These are phyloP conservation scores for Synanthedon formicaeformis DNA, from an alignment of 2,888 invertebrate genomes.

Conservation along the genomic window DNA sequence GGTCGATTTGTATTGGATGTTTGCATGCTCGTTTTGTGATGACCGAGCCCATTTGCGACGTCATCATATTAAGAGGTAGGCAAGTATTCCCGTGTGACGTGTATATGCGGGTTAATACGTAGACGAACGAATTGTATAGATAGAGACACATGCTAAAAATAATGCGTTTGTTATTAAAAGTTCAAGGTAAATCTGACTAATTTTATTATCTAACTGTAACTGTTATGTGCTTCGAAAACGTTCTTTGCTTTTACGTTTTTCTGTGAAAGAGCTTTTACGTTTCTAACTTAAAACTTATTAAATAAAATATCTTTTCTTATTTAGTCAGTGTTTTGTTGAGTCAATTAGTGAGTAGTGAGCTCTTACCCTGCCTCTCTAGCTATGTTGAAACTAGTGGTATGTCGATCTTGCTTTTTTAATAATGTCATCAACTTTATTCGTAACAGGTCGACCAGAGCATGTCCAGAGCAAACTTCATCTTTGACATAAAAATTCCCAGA, in stretches of 20 bases:
- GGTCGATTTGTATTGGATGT: not conserved
- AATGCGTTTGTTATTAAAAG: too few relatives aligned
- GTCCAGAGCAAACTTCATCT: not conserved
- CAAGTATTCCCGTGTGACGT: constrained; percentile 7
- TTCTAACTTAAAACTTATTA: too few relatives aligned
- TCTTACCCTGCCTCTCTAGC: too few relatives aligned
- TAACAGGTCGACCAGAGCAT: not conserved
- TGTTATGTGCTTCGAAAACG: too few relatives aligned
- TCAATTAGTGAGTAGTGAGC: not conserved
- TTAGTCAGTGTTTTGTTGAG: too few relatives aligned
- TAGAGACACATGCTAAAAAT: too few relatives aligned
- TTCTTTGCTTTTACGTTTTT: too few relatives aligned
- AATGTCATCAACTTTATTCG: not conserved
- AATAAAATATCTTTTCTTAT: too few relatives aligned
- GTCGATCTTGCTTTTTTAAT: not conserved
- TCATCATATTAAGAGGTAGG: constrained; percentile 1
- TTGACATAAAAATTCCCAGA: not conserved
- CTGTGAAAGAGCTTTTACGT: too few relatives aligned
- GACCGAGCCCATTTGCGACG: constrained; percentile 6
- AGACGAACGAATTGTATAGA: constrained; percentile 1
- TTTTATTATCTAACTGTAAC: too few relatives aligned
- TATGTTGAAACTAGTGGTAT: not conserved
- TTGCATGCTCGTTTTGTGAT: not conserved
- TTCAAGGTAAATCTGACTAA: too few relatives aligned
- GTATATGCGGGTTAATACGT: constrained; percentile 3